Evolutionary conservation across 2,113 vertebrate species (phyloP).

Genomic region (Chunga burmeisteri): DNA sequence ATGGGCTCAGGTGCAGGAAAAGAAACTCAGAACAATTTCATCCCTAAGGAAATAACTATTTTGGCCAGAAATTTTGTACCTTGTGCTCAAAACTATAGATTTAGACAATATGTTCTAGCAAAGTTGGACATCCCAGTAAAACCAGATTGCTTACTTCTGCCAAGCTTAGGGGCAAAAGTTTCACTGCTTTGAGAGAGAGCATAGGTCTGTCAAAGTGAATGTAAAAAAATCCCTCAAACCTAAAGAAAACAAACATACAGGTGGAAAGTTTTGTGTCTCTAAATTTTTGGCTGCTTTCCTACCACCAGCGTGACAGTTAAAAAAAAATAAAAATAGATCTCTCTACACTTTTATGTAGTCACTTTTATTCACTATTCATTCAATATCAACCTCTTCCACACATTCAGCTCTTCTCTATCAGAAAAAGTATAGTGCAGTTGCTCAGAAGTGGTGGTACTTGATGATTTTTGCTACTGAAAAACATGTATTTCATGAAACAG

Average conservation of each 20-base stretch:
- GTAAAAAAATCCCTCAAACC: neutral
- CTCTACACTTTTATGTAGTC: neutral
- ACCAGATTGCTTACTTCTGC: neutral
- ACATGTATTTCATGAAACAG: neutral
- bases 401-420: neutral
- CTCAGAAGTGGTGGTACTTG: neutral
- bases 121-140: neutral
- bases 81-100: neutral
- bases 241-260: neutral
- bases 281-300: neutral
- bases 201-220: neutral
- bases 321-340: neutral
- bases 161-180: neutral
- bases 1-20: neutral
- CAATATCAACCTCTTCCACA: neutral
- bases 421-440: neutral
- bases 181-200: neutral
- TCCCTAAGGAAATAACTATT: neutral
- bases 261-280: neutral
- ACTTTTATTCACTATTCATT: neutral
- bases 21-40: neutral
- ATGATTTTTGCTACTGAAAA: conserved; percentile 8
- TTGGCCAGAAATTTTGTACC: neutral
- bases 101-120: neutral
- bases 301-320: accelerated